Evolutionary conservation across 2,888 invertebrate genomes (phyloP), one percentile per base, ranked within the genome.

Genomic region (Tetheella fluctuosa): DNA sequence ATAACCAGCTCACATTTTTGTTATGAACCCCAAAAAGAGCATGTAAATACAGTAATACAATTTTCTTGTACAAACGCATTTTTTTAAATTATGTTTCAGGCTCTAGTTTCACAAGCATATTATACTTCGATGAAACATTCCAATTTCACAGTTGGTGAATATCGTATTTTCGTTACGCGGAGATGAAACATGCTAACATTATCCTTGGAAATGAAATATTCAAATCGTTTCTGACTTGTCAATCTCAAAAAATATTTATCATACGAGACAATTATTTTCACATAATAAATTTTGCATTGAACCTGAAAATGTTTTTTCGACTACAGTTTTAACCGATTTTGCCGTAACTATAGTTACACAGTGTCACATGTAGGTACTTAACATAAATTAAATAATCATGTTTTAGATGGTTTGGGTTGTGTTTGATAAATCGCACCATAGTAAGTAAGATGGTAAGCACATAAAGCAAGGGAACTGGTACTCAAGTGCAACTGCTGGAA

Each of bases 111-210:
- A 20, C 20, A 48, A 48, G 20, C 20, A 48, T 48, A 48, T 48
- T 10, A 48, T 10, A 48, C 20, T 59, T 64, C 17, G 52, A 63
- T 61, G 37, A 17, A 57, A 59, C 59, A 58, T 71, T 73, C 58
- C 57, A 68, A 72, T 74, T 74, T 71, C 64, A 69, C 68, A 68
- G 61, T 54, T 37, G 42, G 59, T 62, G 74, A 65, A 64, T 61
- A 65, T 56, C 61, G 57, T 64, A 67, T 65, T 63, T 61, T 59
- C 56, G 34, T 52, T 54, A n/a, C 53, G 2, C 25, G 53, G 23
- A n/a, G 53, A n/a, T 23, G 5, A 28, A 62, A 63, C 30, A 39
- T 61, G 58, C 54, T 57, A 34, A 59, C 57, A 62, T 64, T 61
- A 59, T 60, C 61, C 54, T 62, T 55, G 58, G 57, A 48, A 64